Base-by-base conservation (phyloP, 2,113 vertebrate genomes). In the Cryptomyrus ogoouensis region DNA sequence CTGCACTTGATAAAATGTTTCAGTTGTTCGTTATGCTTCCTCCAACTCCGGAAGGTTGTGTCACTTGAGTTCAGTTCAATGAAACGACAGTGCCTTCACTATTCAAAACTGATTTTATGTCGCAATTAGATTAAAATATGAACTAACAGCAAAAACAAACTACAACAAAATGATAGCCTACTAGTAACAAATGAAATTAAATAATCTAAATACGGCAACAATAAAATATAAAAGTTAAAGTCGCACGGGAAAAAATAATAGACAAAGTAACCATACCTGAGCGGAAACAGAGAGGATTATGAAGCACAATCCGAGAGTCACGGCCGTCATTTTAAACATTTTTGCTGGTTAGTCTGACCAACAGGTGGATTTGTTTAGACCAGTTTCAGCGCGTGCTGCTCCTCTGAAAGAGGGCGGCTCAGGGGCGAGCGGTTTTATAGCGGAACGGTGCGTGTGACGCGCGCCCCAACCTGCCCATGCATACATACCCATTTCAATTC, bases 301-400 rank as follows among this genome's bases (percentile, higher is more conserved):
- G 50, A 87, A 44, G 24, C 90, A 19, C 89, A 74, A 53, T 53
- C 53, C 88, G 5, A 90, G 24, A 31, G n/a, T 85, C 35, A 44
- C 27, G 7, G 87, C 24, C 35, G 86, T 90, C 49, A 88, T 58
- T 88, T 88, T 89, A 74, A 53, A 84, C 91, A 91, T 91, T 19
- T 88, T 66, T 42, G 19, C 46, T 24, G 13, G 5, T 27, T 15
- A 19, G n/a, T 83, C 83, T 83, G 70, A 21, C 24, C 66, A 83
- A 66, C 62, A 70, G 62, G 62, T 31, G 62, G 62, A 27, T 70
- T 27, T 47, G 7, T 24, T 21, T 62, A 62, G 21, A n/a, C 24
- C 56, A 62, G 56, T 62, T 62, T 31, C 13, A 27, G 84, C 4
- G 12, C 21, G 9, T 49, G 50, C 46, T 62, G 13, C 27, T 31